phyloP scores from a whole-genome alignment of 53 echinoderm and acorn worm genomes.

The Holothuria scabra region DNA sequence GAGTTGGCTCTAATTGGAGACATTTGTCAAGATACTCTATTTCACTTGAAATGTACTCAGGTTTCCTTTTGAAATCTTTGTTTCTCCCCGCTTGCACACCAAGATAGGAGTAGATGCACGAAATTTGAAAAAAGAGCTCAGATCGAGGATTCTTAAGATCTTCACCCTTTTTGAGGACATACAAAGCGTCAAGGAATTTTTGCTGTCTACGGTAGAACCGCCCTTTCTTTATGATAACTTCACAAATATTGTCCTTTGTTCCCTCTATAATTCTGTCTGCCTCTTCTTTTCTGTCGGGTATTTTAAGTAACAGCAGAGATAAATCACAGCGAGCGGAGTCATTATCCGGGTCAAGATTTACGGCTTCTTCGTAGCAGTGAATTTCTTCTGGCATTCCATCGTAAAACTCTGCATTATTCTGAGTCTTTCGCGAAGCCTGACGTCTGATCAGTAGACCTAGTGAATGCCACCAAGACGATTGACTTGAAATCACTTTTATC shows the following conservation, averaged over 20 bases:
- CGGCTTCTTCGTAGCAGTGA: slow-evolving; percentile 1
- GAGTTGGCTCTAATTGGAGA: slow-evolving; percentile 1
- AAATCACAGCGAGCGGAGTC: slow-evolving; percentile 1
- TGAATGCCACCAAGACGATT: slow-evolving; percentile 30
- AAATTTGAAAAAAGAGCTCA: not conserved
- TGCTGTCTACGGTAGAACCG: not conserved
- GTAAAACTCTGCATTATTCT: not conserved
- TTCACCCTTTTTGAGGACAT: not conserved
- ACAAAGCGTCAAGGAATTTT: not conserved
- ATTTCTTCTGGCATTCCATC: slow-evolving; percentile 13
- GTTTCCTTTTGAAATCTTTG: not conserved
- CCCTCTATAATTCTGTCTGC: not conserved
- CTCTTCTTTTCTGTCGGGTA: not conserved
- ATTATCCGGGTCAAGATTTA: not conserved
- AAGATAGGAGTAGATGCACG: not conserved
- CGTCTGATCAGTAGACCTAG: slow-evolving; percentile 13
- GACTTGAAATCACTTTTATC: not conserved
- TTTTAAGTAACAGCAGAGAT: not conserved
- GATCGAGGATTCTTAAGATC: slow-evolving; percentile 2
- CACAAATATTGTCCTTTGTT: not conserved
- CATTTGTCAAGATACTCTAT: slow-evolving; percentile 11
- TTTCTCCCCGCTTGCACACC: not conserved
- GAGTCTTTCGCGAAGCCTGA: not conserved
- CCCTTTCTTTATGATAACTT: slow-evolving; percentile 7
- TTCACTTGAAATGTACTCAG: too few species aligned